Evolutionary conservation across 1,140 invertebrate genomes (phyloP), one percentile per base, ranked within the genome.

Genomic region (Drosophila murphyi): DNA sequence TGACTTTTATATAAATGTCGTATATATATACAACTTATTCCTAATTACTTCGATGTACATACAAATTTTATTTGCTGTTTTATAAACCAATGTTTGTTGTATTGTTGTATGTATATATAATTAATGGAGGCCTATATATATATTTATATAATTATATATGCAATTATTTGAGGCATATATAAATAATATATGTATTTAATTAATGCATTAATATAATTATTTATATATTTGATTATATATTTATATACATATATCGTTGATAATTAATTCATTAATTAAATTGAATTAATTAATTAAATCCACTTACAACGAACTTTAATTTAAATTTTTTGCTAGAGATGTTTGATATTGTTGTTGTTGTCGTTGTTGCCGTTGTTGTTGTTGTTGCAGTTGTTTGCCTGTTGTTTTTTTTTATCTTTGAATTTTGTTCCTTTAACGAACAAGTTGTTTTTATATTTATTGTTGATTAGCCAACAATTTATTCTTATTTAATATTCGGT

Each of bases 311-410:
- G n/a, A 41, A 10, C 39, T 41, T 41, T 32, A 34, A 20, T 7
- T 50, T 59, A 12, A 5, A 43, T 29, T 12, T 57, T 43, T 43
- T 57, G 55, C 59, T 65, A 67, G 47, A 72, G 62, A 32, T 72
- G 37, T 59, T 52, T 67, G 31, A 35, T 65, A 10, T 41, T 56
- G 48, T 70, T 69, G 59, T 35, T n/a, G 32, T 61, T 35, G 45
- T 29, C 35, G 45, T 61, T 48, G 45, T n/a, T 37, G 32, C 51
- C 67, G 35, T 31, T 41, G 43, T 65, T 72, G 62, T 57, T 63
- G 29, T 32, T 64, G 50, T 55, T 72, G 63, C 12, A 50, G 12
- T 45, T 57, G 29, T 41, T 45, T 57, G n/a, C 5, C 10, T 31
- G 32, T 43, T 57, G 2, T 5, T 57, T 57, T 57, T 76, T 43